A percentile compares a stretch with the other conserved stretches of the same genome.
These are phyloP conservation scores for Apomyelois bistriatella DNA, from an alignment of 2,888 invertebrate species.

Conservation along the genomic window DNA sequence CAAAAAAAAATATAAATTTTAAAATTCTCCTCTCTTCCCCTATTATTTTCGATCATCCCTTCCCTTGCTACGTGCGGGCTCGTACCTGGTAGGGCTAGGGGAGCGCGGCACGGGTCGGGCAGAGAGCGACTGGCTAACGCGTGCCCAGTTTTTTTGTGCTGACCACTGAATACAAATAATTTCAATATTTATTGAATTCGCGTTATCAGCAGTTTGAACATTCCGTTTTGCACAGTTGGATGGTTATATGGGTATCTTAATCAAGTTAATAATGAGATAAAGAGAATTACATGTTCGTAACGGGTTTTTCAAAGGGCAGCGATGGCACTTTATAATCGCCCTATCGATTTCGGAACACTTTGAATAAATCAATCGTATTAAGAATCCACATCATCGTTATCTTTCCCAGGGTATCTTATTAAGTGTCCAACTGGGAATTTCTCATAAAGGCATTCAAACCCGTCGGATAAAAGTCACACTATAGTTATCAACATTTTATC, in stretches of 20 bases:
- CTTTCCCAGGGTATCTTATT: conserved; percentile 40
- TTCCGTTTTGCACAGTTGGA: conserved; percentile 7
- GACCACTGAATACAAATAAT: conserved; percentile 52
- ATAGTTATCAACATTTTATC: conserved; percentile 43
- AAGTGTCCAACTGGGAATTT: conserved; percentile 37
- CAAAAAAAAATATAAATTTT: conserved; percentile 77
- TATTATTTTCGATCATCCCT: conserved; percentile 80
- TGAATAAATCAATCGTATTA: conserved; percentile 51
- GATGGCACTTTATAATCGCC: conserved; percentile 27
- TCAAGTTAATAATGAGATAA: conserved; percentile 6
- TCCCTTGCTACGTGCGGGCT: conserved; percentile 73
- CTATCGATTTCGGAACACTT: conserved; percentile 40
- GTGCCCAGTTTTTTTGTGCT: conserved; percentile 67
- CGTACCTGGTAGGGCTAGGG: conserved; percentile 70
- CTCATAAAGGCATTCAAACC: conserved; percentile 39
- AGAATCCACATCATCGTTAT: conserved; percentile 44
- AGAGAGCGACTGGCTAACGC: conserved; percentile 56
- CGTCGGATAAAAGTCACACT: conserved; percentile 39
- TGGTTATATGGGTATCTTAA: conserved; percentile 1
- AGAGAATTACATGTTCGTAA: neutral
- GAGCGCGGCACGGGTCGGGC: conserved; percentile 39
- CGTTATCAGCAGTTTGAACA: conserved; percentile 21
- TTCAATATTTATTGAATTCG: conserved; percentile 15
- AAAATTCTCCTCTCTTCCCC: conserved; percentile 80
- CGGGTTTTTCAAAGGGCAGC: conserved; percentile 13